Conservation (phyloP, 2,888 invertebrate genomes). For the Limulus polyphemus region DNA sequence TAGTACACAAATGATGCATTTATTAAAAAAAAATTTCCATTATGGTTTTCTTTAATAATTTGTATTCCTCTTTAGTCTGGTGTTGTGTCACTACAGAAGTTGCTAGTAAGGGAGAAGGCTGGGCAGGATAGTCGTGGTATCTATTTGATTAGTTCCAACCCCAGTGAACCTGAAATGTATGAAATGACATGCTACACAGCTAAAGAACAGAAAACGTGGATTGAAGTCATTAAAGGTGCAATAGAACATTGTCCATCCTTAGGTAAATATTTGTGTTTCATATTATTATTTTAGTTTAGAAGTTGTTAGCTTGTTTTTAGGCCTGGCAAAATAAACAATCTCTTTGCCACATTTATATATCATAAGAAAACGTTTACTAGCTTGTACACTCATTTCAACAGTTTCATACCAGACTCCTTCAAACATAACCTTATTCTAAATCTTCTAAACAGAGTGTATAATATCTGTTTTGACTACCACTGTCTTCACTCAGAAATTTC, state of each 20-base stretch:
- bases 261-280: constrained; percentile 16
- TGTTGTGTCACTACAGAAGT: constrained; percentile 78
- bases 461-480: too few relatives aligned
- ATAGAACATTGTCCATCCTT: constrained; percentile 75
- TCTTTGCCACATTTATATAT: too few relatives aligned
- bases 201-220: constrained; percentile 81
- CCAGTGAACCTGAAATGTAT: constrained; percentile 87
- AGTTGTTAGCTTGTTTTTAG: too few relatives aligned
- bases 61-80: constrained; percentile 53
- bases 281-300: too few relatives aligned
- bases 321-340: too few relatives aligned
- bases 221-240: constrained; percentile 67
- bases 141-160: constrained; percentile 84
- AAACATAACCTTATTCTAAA: too few relatives aligned
- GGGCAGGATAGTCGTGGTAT: constrained; percentile 67
- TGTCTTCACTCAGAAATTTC: too few relatives aligned
- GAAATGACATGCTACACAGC: constrained; percentile 74
- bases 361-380: too few relatives aligned
- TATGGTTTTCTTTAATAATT: background rate
- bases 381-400: too few relatives aligned
- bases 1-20: too few relatives aligned
- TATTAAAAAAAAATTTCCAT: background rate
- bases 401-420: too few relatives aligned
- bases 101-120: constrained; percentile 85
- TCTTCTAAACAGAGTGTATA: too few relatives aligned